These are phyloP conservation scores for Panagrolaimus sp. DNA, from an alignment of 1,140 invertebrate genomes.

Conservation along the genomic window DNA sequence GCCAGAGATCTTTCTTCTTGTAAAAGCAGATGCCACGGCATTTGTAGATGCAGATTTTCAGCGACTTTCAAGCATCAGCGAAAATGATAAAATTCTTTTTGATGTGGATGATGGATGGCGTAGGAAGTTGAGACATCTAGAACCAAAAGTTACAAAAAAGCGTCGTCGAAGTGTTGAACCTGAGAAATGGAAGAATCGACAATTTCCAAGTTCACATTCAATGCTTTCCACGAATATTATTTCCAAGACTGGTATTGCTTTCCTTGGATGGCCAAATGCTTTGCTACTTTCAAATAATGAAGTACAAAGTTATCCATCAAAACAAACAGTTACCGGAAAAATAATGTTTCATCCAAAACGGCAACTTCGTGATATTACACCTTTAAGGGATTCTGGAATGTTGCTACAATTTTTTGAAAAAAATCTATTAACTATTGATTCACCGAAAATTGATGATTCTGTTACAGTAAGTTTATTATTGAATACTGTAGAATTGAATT, in stretches of 20 bases:
- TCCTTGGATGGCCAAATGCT: conserved; percentile 49
- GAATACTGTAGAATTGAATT: conserved; percentile 15
- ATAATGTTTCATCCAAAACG: conserved; percentile 39
- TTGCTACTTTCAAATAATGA: conserved; percentile 34
- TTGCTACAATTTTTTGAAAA: conserved; percentile 36
- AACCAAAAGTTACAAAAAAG: background rate
- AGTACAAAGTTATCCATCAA: conserved; percentile 22
- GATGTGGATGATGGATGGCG: conserved; percentile 29
- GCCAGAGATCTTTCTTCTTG: conserved; percentile 35
- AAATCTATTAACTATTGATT: conserved; percentile 23
- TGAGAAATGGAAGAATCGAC: conserved; percentile 28
- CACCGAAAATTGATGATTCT: conserved; percentile 21
- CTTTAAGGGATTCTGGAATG: conserved; percentile 33
- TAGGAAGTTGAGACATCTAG: conserved; percentile 3
- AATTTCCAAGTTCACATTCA: conserved; percentile 28
- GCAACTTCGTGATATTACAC: conserved; percentile 29
- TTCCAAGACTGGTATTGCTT: conserved; percentile 40
- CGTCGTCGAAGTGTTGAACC: conserved; percentile 30
- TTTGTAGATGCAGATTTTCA: conserved; percentile 39
- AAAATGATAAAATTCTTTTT: conserved; percentile 31
- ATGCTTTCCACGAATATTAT: conserved; percentile 47
- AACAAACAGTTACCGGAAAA: conserved; percentile 31
- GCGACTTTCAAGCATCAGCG: background rate
- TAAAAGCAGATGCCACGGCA: conserved; percentile 39
- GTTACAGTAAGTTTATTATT: conserved; percentile 18